Evolutionary conservation across 92 coral and sea anemone species (phyloP).

Genomic region (Plumapathes pennacea): DNA sequence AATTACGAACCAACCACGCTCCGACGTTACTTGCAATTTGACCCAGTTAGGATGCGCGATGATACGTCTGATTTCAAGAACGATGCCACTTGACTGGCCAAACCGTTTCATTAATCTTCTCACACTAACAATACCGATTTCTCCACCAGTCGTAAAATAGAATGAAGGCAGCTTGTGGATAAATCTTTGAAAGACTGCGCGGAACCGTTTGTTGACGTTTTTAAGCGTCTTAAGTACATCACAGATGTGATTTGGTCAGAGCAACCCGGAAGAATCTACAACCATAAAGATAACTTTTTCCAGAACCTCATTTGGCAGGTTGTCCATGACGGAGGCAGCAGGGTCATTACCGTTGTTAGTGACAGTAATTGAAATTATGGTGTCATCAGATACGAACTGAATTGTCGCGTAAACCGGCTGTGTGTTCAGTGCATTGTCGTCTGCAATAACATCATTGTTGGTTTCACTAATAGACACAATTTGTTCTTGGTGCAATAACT

Average conservation of each 20-base stretch:
- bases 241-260: constrained; percentile 19
- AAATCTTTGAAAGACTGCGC: constrained; percentile 8
- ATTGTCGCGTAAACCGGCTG: no score
- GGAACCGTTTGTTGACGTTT: constrained; percentile 10
- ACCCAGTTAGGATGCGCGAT: constrained; percentile 16
- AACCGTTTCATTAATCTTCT: constrained; percentile 28
- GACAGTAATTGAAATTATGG: no score
- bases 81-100: constrained; percentile 27
- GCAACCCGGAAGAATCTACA: constrained; percentile 11
- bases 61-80: constrained; percentile 10
- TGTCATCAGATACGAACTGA: no score
- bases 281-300: constrained; percentile 21
- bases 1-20: no score
- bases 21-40: no score
- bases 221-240: background rate
- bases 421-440: no score
- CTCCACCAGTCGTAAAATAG: constrained; percentile 23
- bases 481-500: no score
- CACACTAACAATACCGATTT: constrained; percentile 18
- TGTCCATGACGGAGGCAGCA: background rate
- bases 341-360: no score
- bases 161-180: constrained; percentile 21
- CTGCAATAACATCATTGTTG: no score
- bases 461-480: no score
- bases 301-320: constrained; percentile 31